Conservation (phyloP, 2,888 invertebrate species). For the Ptycholaimellus sp. region DNA sequence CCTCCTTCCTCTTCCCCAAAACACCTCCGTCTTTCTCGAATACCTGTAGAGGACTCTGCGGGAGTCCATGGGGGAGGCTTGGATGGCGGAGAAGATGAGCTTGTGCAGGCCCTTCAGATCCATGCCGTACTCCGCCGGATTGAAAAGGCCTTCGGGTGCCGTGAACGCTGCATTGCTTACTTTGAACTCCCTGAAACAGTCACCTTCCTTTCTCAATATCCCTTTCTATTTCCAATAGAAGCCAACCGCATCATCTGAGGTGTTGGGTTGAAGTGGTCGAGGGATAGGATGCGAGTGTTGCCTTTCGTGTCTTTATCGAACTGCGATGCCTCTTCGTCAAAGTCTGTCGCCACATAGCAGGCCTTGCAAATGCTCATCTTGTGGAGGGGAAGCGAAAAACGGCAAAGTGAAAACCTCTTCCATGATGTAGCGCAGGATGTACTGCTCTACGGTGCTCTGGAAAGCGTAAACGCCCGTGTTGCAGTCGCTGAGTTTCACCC, state of each 20-base stretch:
- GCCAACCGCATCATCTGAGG: slow-evolving; percentile 13
- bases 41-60: slow-evolving; percentile 25
- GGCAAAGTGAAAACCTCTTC: slow-evolving; percentile 28
- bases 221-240: no score
- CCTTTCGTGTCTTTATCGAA: slow-evolving; percentile 23
- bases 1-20: not conserved
- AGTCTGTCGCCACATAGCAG: slow-evolving; percentile 32
- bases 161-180: slow-evolving; percentile 31
- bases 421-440: slow-evolving; percentile 31
- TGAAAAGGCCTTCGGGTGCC: slow-evolving; percentile 35
- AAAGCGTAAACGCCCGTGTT: slow-evolving; percentile 25
- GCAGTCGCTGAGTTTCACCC: slow-evolving; percentile 11
- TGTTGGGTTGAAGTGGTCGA: slow-evolving; percentile 16
- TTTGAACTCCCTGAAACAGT: slow-evolving; percentile 10
- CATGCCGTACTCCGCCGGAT: slow-evolving; percentile 36
- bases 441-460: slow-evolving; percentile 29
- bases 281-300: slow-evolving; percentile 11
- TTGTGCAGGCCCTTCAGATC: slow-evolving; percentile 36
- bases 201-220: no score
- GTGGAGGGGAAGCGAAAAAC: no score
- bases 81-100: slow-evolving; percentile 35
- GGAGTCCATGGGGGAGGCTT: slow-evolving; percentile 37
- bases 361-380: slow-evolving; percentile 12
- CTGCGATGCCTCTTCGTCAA: slow-evolving; percentile 26
- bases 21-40: no score